These are phyloP conservation scores for Shargacucullia verbasci DNA, from an alignment of 2,888 invertebrate species.

Conservation along the genomic window DNA sequence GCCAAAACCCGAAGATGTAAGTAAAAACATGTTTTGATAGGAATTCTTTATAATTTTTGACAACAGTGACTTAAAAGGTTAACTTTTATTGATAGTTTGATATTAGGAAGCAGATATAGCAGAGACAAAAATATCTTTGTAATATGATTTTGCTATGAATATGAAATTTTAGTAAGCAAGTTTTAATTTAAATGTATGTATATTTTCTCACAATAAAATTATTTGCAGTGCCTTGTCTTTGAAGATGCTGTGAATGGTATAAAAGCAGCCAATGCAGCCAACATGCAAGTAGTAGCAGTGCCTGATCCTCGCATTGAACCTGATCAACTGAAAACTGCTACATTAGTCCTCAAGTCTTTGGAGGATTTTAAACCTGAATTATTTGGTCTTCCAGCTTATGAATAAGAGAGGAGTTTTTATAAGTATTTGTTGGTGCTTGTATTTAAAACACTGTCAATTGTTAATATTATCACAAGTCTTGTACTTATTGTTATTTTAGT, in stretches of 20 bases:
- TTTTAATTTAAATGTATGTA: too few relatives aligned
- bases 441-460: slow-evolving; percentile 43
- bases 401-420: slow-evolving; percentile 23
- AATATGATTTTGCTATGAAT: too few relatives aligned
- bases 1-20: slow-evolving; percentile 89
- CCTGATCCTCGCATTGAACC: slow-evolving; percentile 89
- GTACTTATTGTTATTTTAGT: slow-evolving; percentile 35
- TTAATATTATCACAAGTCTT: slow-evolving; percentile 22
- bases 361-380: slow-evolving; percentile 94
- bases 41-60: not conserved
- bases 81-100: not conserved
- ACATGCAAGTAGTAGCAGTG: slow-evolving; percentile 95
- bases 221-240: slow-evolving; percentile 93
- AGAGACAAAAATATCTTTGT: too few relatives aligned
- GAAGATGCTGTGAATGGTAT: slow-evolving; percentile 98
- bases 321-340: slow-evolving; percentile 84
- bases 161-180: too few relatives aligned
- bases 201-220: not conserved
- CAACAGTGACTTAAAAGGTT: not conserved
- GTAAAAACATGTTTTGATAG: slow-evolving; percentile 37
- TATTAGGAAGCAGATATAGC: not conserved
- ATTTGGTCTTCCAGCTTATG: slow-evolving; percentile 93
- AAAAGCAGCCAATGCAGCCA: slow-evolving; percentile 92
- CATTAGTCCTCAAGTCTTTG: slow-evolving; percentile 92
- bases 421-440: slow-evolving; percentile 48